A percentile compares a stretch with the other conserved stretches of the same genome.
Conservation (phyloP, 2,113 vertebrate species). For the Amphilophus citrinellus region DNA sequence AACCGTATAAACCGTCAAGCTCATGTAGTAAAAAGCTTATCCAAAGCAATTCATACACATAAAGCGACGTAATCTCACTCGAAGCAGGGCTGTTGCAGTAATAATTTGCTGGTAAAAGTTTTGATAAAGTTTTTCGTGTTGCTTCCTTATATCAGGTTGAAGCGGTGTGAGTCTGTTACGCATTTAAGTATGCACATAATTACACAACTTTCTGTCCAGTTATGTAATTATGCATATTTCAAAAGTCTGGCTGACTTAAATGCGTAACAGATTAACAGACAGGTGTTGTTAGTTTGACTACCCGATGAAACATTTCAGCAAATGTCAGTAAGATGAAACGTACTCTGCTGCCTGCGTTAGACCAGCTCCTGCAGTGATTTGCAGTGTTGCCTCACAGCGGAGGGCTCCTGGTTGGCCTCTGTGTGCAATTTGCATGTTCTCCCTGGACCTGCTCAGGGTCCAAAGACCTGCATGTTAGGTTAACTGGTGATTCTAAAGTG, state of each 20-base stretch:
- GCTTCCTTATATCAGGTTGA: background rate
- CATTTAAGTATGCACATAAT: too few relatives aligned
- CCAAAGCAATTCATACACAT: background rate
- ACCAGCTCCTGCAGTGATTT: background rate
- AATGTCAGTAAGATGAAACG: background rate
- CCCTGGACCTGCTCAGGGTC: too few relatives aligned
- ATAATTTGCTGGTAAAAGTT: background rate
- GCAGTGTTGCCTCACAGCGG: too few relatives aligned
- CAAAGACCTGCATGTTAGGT: too few relatives aligned
- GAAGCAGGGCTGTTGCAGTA: background rate
- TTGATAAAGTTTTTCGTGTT: background rate
- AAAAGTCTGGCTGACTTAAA: rapidly evolving
- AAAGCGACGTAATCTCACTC: background rate
- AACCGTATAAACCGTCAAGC: background rate
- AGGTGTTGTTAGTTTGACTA: background rate
- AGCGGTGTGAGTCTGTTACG: background rate
- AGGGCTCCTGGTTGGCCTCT: too few relatives aligned
- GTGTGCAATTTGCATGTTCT: too few relatives aligned
- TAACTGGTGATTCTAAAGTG: too few relatives aligned
- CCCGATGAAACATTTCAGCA: background rate
- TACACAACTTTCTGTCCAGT: too few relatives aligned
- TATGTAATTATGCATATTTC: too few relatives aligned
- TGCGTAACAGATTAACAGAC: background rate
- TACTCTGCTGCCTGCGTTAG: too few relatives aligned
- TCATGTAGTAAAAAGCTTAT: too few relatives aligned